These are phyloP conservation scores for Podiceps cristatus DNA, from an alignment of 2,113 vertebrate genomes.

Conservation along the genomic window DNA sequence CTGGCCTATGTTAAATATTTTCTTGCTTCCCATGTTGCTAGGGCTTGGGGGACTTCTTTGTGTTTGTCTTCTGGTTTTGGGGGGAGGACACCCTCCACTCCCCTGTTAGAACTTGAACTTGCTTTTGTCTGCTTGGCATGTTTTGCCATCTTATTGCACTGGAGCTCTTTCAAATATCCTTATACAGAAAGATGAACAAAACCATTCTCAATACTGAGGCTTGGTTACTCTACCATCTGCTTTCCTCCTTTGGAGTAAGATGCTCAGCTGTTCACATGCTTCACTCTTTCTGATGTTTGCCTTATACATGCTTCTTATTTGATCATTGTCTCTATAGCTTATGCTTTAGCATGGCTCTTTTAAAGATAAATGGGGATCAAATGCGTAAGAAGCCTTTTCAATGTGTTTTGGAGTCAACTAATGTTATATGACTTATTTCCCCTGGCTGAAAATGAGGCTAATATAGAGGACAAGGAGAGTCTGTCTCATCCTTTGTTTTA, in stretches of 20 bases:
- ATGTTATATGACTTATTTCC: not conserved
- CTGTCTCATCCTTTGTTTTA: not conserved
- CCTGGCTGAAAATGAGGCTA: not conserved
- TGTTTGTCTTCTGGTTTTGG: not conserved
- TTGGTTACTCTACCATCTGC: not conserved
- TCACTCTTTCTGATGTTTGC: not conserved
- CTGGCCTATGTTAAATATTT: not conserved
- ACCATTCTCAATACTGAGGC: not conserved
- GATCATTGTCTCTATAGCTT: not conserved
- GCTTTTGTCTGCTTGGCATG: not conserved
- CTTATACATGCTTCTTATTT: not conserved
- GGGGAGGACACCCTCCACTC: accelerated
- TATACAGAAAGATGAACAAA: not conserved
- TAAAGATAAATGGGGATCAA: not conserved
- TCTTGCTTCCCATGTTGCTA: not conserved
- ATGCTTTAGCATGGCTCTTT: not conserved
- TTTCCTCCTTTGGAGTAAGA: not conserved
- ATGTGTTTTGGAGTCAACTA: not conserved
- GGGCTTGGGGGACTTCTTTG: not conserved
- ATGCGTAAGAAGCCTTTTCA: not conserved
- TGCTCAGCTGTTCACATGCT: not conserved
- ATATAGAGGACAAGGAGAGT: not conserved
- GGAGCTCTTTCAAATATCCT: not conserved
- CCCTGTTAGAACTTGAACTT: not conserved
- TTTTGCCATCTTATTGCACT: not conserved